These are phyloP conservation scores for Lucilia sericata DNA, from an alignment of 1,140 invertebrate species.

Conservation along the genomic window DNA sequence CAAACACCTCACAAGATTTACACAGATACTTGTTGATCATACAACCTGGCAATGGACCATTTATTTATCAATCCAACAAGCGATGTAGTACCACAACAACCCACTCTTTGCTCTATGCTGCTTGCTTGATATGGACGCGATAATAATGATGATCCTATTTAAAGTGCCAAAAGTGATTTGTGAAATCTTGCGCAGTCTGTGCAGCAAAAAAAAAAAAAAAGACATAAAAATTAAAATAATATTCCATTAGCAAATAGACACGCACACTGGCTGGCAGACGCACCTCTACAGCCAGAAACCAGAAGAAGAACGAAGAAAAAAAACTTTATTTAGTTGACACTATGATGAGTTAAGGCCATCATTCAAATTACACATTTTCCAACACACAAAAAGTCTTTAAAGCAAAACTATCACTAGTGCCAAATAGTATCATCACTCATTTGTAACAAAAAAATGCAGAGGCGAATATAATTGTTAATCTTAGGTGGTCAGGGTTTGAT, in stretches of 20 bases:
- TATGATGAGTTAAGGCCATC: slow-evolving; percentile 37
- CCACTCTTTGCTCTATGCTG: slow-evolving; percentile 21
- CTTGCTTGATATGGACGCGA: slow-evolving; percentile 7
- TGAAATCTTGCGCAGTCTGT: slow-evolving; percentile 39
- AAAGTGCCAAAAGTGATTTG: slow-evolving; percentile 44
- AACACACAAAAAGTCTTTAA: background rate
- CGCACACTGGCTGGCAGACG: background rate
- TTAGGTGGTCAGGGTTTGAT: background rate
- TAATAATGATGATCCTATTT: slow-evolving; percentile 40
- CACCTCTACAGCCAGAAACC: background rate
- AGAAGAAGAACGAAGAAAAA: too few relatives aligned
- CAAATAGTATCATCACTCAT: background rate
- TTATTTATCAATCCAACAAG: background rate
- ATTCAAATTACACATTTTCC: background rate
- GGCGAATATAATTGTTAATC: background rate
- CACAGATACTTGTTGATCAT: background rate
- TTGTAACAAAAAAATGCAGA: background rate
- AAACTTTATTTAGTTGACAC: slow-evolving; percentile 30
- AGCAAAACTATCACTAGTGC: background rate
- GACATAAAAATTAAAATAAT: slow-evolving; percentile 41
- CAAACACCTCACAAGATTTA: background rate
- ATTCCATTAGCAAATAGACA: slow-evolving; percentile 44
- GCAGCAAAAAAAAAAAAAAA: too few relatives aligned
- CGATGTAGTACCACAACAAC: background rate
- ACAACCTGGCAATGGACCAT: slow-evolving; percentile 1